Conservation (phyloP, 1,140 invertebrate genomes). For the Reticulitermes speratus region DNA sequence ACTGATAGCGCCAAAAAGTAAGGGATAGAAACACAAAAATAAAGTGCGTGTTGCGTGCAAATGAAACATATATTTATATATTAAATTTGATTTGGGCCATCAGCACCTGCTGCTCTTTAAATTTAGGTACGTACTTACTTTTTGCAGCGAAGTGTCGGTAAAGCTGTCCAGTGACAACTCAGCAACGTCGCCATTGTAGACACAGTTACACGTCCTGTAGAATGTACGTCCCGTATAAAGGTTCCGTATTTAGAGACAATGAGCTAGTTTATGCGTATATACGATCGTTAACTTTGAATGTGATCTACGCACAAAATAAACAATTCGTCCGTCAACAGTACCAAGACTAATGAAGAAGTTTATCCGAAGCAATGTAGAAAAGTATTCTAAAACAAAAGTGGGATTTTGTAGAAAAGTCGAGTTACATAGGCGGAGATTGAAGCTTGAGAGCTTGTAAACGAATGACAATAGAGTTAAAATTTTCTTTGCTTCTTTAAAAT, state of each 20-base stretch:
- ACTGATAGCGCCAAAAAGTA: no score
- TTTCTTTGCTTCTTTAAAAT: background rate
- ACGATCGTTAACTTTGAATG: background rate
- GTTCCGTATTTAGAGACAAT: background rate
- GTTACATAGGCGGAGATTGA: background rate
- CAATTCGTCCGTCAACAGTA: background rate
- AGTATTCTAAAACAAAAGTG: background rate
- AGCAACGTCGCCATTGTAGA: background rate
- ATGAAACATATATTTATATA: no score
- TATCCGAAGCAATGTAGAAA: background rate
- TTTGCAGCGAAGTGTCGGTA: background rate
- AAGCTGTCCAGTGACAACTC: background rate
- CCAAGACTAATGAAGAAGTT: background rate
- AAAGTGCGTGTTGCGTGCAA: no score
- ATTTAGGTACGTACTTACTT: background rate
- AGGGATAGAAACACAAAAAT: no score
- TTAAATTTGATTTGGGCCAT: no score
- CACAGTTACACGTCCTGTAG: background rate
- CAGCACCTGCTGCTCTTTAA: no score
- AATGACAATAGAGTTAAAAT: background rate
- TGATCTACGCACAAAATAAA: background rate
- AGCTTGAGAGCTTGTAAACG: background rate
- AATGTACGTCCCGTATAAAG: background rate
- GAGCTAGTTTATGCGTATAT: background rate
- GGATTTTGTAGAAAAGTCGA: background rate